Evolutionary conservation across 2,797 vertebrate genomes (phyloP), one percentile per base, ranked within the genome.

Genomic region (Meriones psammophilus): DNA sequence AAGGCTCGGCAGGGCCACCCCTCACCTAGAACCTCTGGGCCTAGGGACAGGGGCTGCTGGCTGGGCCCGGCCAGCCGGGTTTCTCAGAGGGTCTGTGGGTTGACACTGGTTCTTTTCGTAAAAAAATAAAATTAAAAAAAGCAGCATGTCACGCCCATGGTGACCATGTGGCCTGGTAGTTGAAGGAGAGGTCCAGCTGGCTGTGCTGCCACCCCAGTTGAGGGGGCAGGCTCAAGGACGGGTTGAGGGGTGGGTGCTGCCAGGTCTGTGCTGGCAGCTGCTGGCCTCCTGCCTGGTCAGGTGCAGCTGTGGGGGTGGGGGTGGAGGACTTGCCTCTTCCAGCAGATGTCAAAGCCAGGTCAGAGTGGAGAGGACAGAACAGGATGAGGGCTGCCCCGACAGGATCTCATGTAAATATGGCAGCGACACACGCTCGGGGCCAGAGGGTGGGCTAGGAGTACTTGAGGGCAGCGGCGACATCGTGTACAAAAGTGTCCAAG

Each of bases 41-140:
- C 26, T 71, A 88, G 71, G 94, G 89, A 74, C 22, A 84, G 94
- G 94, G 96, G 97, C 95, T 97, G 97, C 95, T 97, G 97, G 97
- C 97, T 97, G 88, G 92, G 96, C 97, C 97, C 96, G 88, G 97
- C 97, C 95, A 89, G 96, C 97, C 96, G 94, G 96, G 77, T 92
- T 92, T 92, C 88, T 97, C 92, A 76, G 93, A 96, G 89, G 94
- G 96, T 97, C 95, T 96, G 84, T 95, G 95, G 91, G 96, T 98
- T 97, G 97, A 98, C 97, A 98, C 97, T 98, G 97, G 94, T 98
- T 97, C 94, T 97, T 97, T 97, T 96, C 60, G 84, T 97, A 97
- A 97, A 97, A 97, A 97, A 97, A 97, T 97, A 97, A 97, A 97
- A 97, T 97, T 97, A 97, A 98, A 97, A 98, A 98, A 98, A 97